Base-by-base conservation (phyloP, 2,888 invertebrate species). In the Diadegma fenestrale region DNA sequence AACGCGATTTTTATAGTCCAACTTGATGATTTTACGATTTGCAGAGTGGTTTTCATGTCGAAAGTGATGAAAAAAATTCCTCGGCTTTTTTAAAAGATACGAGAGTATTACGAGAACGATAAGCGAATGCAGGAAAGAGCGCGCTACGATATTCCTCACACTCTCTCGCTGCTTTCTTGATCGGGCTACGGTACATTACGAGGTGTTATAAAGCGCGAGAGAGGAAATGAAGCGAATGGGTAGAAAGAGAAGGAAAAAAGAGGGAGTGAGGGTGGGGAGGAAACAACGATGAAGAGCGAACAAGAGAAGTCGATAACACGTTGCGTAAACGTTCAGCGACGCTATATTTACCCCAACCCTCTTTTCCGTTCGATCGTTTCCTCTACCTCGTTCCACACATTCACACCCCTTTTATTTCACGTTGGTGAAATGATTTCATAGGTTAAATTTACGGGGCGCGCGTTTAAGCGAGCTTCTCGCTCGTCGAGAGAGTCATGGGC, bases 261-360 rank as follows among this genome's bases (percentile, higher is more conserved):
- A 22, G 43, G 64, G 22, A 41, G 58, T 26, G 45, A 26, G 37
- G 72, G 61, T 19, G 26, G n/a, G 45, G 26, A 75, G 68, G 79
- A 82, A 58, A 63, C 71, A 82, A 69, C 64, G 77, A 61, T 51
- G 63, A 22, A 48, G 58, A 73, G 63, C 10, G 66, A 58, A 41
- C 41, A 22, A 73, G 64, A 69, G 51, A 58, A 79, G 86, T 81
- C 71, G 86, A 84, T 87, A 86, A 84, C 80, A 80, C 81, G 82
- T 84, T 85, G 85, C 86, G 86, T 88, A 87, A 88, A 87, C 81
- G 82, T 80, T 77, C 75, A 51, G 64, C n/a, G 80, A 80, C 54
- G 61, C 73, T 82, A 73, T 78, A 48, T 64, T 61, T 63, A 48
- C 26, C n/a, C 54, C 41, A 22, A 19, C 64, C 64, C 33, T 45